Base-by-base conservation (phyloP, 1,140 invertebrate genomes). In the Druon quercuslanigerum region DNA sequence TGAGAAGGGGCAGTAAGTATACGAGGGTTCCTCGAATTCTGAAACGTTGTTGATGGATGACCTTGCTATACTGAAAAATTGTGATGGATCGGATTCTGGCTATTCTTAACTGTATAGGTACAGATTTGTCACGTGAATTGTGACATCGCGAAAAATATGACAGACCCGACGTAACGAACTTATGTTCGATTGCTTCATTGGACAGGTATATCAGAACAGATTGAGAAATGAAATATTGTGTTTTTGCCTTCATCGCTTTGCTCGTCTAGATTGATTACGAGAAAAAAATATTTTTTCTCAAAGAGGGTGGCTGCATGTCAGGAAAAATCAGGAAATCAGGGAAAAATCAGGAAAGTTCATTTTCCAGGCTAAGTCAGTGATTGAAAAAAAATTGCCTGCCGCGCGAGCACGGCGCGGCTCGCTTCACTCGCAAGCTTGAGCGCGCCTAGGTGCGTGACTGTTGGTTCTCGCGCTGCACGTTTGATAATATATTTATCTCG, bases 41-140 rank as follows among this genome's bases (percentile, higher is more conserved):
- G 79, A 81, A 80, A 78, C 76, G 84, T 82, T 83, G 77, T 81
- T 86, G 85, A 86, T 86, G 85, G 85, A 86, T 86, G 85, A 86
- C 84, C 80, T 76, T 70, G 81, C 82, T 82, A 86, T 84, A 83
- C 82, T 84, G 85, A 86, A 85, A 86, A 84, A 86, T 86, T 84
- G 85, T 86, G 85, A 86, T 86, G 84, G 85, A 86, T 86, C 81
- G 82, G 81, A 84, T 85, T 79, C 82, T 46, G 77, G 77, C 77
- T 73, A 72, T 81, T 84, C 82, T 84, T 83, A 85, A 86, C 85
- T 84, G 85, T 84, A 77, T 79, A 85, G 78, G 83, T 76, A 75
- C 60, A 82, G 84, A 85, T 86, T 81, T 82, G 85, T 85, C 85
- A 84, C 74, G 76, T 72, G 80, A 79, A 83, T 84, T 79, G 81